phyloP scores from a whole-genome alignment of 2,888 invertebrate species.

The Diaprepes abbreviatus region DNA sequence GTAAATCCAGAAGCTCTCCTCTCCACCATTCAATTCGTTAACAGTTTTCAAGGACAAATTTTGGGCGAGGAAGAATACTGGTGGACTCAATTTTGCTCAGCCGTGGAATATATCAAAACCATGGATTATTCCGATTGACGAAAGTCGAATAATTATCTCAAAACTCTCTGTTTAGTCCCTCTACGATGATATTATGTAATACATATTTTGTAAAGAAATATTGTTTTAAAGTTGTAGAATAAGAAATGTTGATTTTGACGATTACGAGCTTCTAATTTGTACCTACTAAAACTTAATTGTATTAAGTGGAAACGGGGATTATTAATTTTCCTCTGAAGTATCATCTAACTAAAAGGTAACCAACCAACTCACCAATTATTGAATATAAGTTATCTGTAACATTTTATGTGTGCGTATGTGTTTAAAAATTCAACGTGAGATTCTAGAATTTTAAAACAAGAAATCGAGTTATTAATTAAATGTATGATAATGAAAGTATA shows the following conservation, averaged over 20 bases:
- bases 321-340: not conserved
- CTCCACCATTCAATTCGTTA: slow-evolving; percentile 96
- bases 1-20: slow-evolving; percentile 95
- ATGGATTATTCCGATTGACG: slow-evolving; percentile 80
- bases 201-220: slow-evolving; percentile 1
- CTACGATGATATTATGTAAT: slow-evolving; percentile 16
- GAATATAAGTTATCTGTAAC: too few relatives aligned
- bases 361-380: too few relatives aligned
- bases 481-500: slow-evolving; percentile 31
- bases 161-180: slow-evolving; percentile 6
- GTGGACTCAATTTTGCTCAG: slow-evolving; percentile 97
- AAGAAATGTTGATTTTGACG: not conserved
- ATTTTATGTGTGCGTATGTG: too few relatives aligned
- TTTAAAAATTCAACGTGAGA: not conserved
- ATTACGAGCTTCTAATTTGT: not conserved
- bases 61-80: slow-evolving; percentile 95
- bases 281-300: not conserved
- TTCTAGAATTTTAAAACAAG: slow-evolving; percentile 32
- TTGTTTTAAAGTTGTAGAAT: slow-evolving; percentile 34
- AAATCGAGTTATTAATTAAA: not conserved
- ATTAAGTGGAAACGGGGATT: not conserved
- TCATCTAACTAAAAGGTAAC: too few relatives aligned
- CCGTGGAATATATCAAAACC: slow-evolving; percentile 97
- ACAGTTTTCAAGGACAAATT: slow-evolving; percentile 86
- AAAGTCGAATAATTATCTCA: slow-evolving; percentile 9